phyloP scores from a whole-genome alignment of 2,797 vertebrate species.

The Neosilurus mollespiculum region DNA sequence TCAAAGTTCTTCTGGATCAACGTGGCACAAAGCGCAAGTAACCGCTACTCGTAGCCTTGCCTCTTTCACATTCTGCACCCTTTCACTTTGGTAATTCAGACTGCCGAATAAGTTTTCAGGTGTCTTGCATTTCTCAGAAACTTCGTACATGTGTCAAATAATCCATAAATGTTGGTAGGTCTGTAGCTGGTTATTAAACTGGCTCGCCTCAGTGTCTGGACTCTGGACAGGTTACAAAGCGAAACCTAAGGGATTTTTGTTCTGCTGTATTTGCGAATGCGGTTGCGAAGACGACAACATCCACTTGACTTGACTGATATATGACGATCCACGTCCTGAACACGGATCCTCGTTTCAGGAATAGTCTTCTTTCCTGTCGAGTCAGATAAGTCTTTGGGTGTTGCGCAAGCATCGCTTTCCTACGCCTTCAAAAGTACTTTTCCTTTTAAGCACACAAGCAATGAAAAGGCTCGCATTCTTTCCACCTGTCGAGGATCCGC shows the following conservation, averaged over 20 bases:
- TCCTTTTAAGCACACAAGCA: slow-evolving; percentile 57
- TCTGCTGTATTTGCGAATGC: neutral
- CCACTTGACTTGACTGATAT: neutral
- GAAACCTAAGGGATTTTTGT: neutral
- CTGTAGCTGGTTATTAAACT: neutral
- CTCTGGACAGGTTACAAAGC: neutral
- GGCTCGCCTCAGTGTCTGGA: neutral
- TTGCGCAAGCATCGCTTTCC: slow-evolving; percentile 36
- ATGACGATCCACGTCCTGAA: neutral
- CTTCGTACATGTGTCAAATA: too few relatives aligned
- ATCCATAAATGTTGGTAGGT: neutral
- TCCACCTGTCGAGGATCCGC: slow-evolving; percentile 57
- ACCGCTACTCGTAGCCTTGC: too few relatives aligned
- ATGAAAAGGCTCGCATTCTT: slow-evolving; percentile 64
- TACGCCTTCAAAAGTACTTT: neutral
- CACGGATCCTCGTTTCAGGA: neutral
- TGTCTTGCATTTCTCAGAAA: neutral
- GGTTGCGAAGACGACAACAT: neutral
- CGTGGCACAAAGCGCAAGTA: neutral
- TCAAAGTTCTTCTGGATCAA: neutral
- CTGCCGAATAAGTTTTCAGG: too few relatives aligned
- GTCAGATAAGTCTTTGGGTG: slow-evolving; percentile 10
- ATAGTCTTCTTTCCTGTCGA: neutral
- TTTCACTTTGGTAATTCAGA: neutral
- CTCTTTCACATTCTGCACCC: neutral